phyloP scores from a whole-genome alignment of 2,888 invertebrate species.

The Dryobota labecula region DNA sequence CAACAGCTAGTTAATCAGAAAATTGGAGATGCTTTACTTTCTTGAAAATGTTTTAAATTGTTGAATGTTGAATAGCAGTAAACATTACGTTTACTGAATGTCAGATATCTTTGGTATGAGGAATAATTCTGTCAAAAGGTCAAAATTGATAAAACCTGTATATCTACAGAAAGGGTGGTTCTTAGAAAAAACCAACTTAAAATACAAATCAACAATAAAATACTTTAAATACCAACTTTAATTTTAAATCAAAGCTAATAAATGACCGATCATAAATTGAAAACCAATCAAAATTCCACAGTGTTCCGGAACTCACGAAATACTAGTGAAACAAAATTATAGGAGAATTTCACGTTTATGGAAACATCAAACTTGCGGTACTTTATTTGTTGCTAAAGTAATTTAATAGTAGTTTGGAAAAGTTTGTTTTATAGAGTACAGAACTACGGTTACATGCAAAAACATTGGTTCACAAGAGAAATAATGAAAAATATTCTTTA shows the following conservation, averaged over 20 bases:
- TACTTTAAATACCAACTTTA: neutral
- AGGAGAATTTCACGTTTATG: constrained; percentile 13
- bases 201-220: no score
- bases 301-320: neutral
- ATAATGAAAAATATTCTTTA: neutral
- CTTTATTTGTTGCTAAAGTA: constrained; percentile 21
- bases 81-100: constrained; percentile 2
- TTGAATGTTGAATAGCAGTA: neutral
- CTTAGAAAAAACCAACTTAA: no score
- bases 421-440: constrained; percentile 20
- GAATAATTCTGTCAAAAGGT: neutral
- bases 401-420: constrained; percentile 34
- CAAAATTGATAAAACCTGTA: neutral
- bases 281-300: neutral
- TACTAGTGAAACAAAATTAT: neutral
- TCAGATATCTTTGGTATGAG: neutral
- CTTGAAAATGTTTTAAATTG: neutral
- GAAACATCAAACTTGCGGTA: constrained; percentile 17
- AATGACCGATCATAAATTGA: neutral
- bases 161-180: neutral
- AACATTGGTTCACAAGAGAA: neutral
- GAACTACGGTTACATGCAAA: constrained; percentile 25
- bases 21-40: neutral
- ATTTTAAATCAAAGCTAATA: neutral
- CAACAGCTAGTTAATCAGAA: neutral